Conservation (phyloP, 2,113 vertebrate species). For the Irena cyanogastra region DNA sequence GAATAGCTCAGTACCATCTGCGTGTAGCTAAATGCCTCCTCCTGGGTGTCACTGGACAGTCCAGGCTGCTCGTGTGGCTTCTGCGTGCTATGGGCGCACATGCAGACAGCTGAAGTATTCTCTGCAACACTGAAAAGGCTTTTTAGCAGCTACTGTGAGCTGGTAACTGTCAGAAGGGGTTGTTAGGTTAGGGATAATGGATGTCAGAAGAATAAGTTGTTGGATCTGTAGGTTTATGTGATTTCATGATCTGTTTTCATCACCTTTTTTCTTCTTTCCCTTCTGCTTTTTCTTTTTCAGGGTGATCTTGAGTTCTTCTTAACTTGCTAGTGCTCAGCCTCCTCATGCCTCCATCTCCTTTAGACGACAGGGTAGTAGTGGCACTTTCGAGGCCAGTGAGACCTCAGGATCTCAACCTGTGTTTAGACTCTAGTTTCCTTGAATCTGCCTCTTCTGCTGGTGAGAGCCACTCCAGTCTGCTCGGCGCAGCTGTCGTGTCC, state of each 20-base stretch:
- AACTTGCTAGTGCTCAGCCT: conserved; percentile 86
- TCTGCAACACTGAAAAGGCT: neutral
- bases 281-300: conserved; percentile 65
- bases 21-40: neutral
- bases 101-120: neutral
- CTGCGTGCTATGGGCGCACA: neutral
- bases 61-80: neutral
- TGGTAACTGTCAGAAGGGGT: neutral
- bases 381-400: conserved; percentile 94
- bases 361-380: conserved; percentile 99
- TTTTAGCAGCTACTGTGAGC: neutral
- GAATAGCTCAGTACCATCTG: conserved; percentile 12
- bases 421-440: conserved; percentile 91
- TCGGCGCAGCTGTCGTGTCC: conserved; percentile 85
- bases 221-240: neutral
- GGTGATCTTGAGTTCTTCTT: conserved; percentile 85
- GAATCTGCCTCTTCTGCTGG: conserved; percentile 74
- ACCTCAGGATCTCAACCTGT: conserved; percentile 97
- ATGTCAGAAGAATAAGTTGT: neutral
- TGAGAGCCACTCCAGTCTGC: conserved; percentile 73
- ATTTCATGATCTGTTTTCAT: neutral
- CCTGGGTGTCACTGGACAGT: neutral
- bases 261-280: conserved; percentile 17
- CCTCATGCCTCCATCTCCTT: conserved; percentile 99
- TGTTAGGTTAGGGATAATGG: neutral